Conservation (phyloP, 2,113 vertebrate genomes). For the Ascaphus truei region DNA sequence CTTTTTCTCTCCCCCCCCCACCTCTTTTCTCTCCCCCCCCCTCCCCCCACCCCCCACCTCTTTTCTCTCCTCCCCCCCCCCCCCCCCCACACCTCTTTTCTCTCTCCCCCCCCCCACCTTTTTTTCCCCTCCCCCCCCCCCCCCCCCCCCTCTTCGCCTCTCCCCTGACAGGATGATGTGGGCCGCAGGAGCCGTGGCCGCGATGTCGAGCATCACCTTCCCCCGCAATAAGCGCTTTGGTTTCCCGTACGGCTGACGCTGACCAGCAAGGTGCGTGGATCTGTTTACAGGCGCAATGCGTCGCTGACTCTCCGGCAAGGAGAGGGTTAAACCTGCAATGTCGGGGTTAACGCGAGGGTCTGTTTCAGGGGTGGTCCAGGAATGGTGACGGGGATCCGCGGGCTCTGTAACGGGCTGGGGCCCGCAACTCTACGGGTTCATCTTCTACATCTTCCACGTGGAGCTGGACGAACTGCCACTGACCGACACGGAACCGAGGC, state of each 20-base stretch:
- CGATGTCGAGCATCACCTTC: slow-evolving; percentile 86
- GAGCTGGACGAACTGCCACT: slow-evolving; percentile 76
- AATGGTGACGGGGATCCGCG: slow-evolving; percentile 84
- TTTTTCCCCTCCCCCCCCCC: background rate
- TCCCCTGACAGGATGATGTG: slow-evolving; percentile 79
- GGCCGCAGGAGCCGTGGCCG: slow-evolving; percentile 78
- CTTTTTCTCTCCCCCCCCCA: no score
- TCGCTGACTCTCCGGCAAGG: no score
- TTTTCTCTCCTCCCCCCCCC: no score
- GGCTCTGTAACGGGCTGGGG: slow-evolving; percentile 81
- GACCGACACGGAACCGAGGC: slow-evolving; percentile 53
- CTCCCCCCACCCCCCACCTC: no score
- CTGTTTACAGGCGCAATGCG: background rate
- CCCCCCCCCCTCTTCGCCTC: background rate
- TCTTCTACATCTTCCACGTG: slow-evolving; percentile 86
- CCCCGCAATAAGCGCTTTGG: slow-evolving; percentile 79
- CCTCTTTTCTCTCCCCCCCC: no score
- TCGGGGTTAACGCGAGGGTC: background rate
- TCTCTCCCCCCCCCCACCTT: no score
- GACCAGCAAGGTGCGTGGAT: slow-evolving; percentile 75
- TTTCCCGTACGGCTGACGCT: slow-evolving; percentile 78
- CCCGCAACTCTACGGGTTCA: slow-evolving; percentile 84
- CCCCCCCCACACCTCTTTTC: no score
- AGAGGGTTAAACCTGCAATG: no score
- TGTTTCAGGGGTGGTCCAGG: slow-evolving; percentile 78